Base-by-base conservation (phyloP, 2,113 vertebrate genomes). In the Columbina picui region DNA sequence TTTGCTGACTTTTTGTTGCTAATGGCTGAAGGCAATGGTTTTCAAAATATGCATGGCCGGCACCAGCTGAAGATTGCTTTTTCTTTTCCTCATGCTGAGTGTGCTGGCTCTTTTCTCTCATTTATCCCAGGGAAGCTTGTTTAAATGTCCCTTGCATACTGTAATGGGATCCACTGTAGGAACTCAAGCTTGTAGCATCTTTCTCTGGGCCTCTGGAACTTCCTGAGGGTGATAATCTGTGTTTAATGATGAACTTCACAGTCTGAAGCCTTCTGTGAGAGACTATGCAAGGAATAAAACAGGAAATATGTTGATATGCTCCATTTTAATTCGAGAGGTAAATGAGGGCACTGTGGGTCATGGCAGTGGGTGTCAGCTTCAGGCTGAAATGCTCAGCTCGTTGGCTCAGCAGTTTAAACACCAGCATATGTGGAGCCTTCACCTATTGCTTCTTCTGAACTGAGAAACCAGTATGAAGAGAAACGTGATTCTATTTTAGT, bases 1-100 rank as follows among this genome's bases (percentile, higher is more conserved):
- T 97, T 94, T 96, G 96, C 90, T 96, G 96, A 95, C 93, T 96
- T 96, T 85, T 90, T 81, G 87, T 93, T 95, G 89, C 45, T 94
- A 87, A 85, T 84, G 84, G 89, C 89, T 91, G 77, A 92, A 88
- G 90, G 65, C 85, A 63, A 63, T 82, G 78, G 77, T 89, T 96
- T 96, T 90, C 91, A 95, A 95, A 96, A 94, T 92, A 71, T 92
- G 90, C 91, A 64, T 87, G 93, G 95, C 91, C 65, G 26, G 76
- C 81, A 93, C 78, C 87, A 89, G 80, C 84, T 79, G 82, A 87
- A 85, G 56, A 84, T 95, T 69, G 69, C 86, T 84, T 96, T 97
- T 95, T 78, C 68, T 65, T 95, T 74, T 79, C 30, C 45, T 92
- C 89, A 41, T 69, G 79, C 93, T 96, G 86, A 69, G 92, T 79